Conservation (phyloP, 2,888 invertebrate genomes). For the Erebia aethiops region DNA sequence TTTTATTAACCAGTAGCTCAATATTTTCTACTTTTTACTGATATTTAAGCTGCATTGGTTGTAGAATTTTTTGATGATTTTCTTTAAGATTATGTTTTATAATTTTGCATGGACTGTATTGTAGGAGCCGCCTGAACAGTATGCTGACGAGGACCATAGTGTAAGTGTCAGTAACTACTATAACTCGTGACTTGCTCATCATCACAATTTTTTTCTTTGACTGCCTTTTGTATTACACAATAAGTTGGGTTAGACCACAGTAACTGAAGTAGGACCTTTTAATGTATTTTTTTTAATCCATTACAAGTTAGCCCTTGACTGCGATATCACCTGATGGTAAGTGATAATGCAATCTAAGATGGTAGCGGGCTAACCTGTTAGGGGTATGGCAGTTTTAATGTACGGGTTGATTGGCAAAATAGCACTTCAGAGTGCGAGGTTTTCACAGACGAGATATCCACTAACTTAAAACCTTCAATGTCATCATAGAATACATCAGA, state of each 20-base stretch:
- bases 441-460: no score
- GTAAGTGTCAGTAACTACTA: conserved; percentile 30
- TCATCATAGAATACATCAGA: conserved; percentile 46
- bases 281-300: no score
- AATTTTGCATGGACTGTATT: conserved; percentile 28
- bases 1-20: no score
- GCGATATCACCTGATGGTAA: no score
- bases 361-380: no score
- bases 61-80: not conserved
- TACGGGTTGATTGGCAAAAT: no score
- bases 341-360: no score
- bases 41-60: not conserved
- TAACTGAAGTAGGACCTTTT: conserved; percentile 31
- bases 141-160: conserved; percentile 34
- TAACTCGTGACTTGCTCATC: not conserved
- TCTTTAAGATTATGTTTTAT: conserved; percentile 17
- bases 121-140: conserved; percentile 31
- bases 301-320: no score
- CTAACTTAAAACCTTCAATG: no score
- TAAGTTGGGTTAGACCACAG: no score
- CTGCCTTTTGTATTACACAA: not conserved
- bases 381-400: no score
- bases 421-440: conserved; percentile 70
- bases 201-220: not conserved
- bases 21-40: not conserved